Evolutionary conservation across 2,888 invertebrate genomes (phyloP).

Genomic region (Itoplectis maculator): DNA sequence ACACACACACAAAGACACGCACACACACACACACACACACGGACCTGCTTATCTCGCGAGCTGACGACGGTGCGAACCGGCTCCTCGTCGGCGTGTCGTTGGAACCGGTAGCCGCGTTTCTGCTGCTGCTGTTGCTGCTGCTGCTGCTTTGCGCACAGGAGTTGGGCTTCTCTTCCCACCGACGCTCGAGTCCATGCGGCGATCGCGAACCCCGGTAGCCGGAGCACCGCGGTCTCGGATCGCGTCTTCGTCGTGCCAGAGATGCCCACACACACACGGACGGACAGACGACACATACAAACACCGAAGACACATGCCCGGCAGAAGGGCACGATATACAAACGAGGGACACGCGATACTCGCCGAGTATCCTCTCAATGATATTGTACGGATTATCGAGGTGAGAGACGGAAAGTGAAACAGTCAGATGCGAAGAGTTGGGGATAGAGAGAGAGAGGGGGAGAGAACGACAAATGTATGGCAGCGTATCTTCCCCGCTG

Average conservation of each 20-base stretch:
- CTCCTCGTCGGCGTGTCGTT: constrained; percentile 35
- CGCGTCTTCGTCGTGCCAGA: constrained; percentile 3
- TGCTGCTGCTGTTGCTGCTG: constrained; percentile 25
- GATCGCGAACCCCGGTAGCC: constrained; percentile 54
- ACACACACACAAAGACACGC: constrained; percentile 4
- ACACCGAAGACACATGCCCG: no score
- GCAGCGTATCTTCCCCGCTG: neutral
- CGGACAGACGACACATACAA: no score
- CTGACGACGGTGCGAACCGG: constrained; percentile 67
- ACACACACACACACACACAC: constrained; percentile 3
- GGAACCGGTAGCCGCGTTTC: constrained; percentile 69
- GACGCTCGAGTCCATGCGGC: neutral
- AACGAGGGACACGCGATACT: constrained; percentile 47
- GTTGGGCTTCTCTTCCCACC: neutral
- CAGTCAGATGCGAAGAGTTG: neutral
- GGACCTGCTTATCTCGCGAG: constrained; percentile 34
- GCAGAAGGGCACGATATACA: constrained; percentile 17
- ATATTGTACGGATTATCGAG: constrained; percentile 34
- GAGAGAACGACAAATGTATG: neutral
- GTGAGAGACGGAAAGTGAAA: neutral
- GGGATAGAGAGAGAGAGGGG: no score
- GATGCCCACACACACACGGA: constrained; percentile 15
- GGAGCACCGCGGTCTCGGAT: constrained; percentile 9
- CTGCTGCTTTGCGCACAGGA: neutral
- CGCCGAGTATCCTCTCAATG: constrained; percentile 23